Evolutionary conservation across 2,888 invertebrate species (phyloP), one percentile per base, ranked within the genome.

Genomic region (Gerris lacustris): DNA sequence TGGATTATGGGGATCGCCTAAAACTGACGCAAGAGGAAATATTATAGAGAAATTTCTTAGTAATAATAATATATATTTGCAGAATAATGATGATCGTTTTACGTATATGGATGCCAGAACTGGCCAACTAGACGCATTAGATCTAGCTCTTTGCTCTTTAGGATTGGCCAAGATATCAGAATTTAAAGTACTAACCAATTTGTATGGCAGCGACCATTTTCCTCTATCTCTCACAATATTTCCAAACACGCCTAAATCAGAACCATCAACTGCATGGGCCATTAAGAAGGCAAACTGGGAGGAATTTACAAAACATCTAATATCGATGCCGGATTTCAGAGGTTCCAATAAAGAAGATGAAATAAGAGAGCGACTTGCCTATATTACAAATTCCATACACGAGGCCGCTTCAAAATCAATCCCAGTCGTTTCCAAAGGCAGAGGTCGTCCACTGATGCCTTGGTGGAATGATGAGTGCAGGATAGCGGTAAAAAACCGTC

Each of bases 21-120:
- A 47, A 68, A 68, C 47, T 6, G 68, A 68, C 18, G n/a, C 15
- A n/a, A 44, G 68, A 68, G 68, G 68, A 7, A 68, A 17, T 6
- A 5, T 47, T 15, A 68, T 68, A 6, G 55, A 68, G 17, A 45
- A n/a, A 6, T 11, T 47, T 9, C n/a, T 68, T 6, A 47, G 45
- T 44, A 17, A 55, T 11, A 15, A 55, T 11, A 9, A 55, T 55
- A 11, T 55, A 55, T 55, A 11, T 55, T 11, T 55, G 9, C 5
- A 55, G 11, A 55, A 55, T 5, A 55, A 55, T 55, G 55, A 55
- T 15, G 15, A 9, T 11, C 55, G 15, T 11, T 11, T 9, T 15
- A 55, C 55, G 15, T 55, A 55, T 55, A 11, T 55, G 15, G 55
- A 55, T 55, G 9, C 55, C 55, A 55, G 55, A 15, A 55, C 55